phyloP scores from a whole-genome alignment of 2,888 invertebrate genomes.

The Callosobruchus maculatus region DNA sequence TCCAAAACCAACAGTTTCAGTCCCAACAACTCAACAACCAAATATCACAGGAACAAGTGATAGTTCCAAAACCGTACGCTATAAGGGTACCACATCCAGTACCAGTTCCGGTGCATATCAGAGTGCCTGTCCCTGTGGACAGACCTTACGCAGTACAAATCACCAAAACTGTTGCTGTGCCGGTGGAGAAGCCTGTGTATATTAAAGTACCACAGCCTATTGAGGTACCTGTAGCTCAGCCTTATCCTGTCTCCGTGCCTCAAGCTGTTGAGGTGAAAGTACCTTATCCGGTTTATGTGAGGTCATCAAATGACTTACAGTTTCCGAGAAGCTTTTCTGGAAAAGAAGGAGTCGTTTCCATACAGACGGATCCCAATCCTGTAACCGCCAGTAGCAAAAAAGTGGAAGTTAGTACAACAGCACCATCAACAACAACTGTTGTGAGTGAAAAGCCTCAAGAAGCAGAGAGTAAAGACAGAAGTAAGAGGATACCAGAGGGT shows the following conservation, averaged over 20 bases:
- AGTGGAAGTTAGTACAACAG: not conserved
- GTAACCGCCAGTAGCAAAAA: not conserved
- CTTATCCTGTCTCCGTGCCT: constrained; percentile 29
- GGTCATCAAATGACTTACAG: not conserved
- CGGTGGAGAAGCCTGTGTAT: constrained; percentile 28
- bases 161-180: constrained; percentile 23
- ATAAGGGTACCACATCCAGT: constrained; percentile 31
- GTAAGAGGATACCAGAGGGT: not conserved
- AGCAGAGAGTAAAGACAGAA: not conserved
- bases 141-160: constrained; percentile 30
- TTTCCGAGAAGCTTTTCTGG: not conserved
- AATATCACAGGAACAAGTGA: constrained; percentile 4
- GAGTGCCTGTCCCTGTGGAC: constrained; percentile 31
- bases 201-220: constrained; percentile 26
- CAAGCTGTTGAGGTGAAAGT: constrained; percentile 29
- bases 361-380: not conserved
- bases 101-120: constrained; percentile 27
- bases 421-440: not conserved
- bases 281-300: constrained; percentile 19
- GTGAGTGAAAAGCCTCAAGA: not conserved
- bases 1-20: not conserved
- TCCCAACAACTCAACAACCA: not conserved
- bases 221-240: constrained; percentile 27
- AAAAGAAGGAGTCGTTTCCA: not conserved
- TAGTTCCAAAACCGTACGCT: constrained; percentile 25